Base-by-base conservation (phyloP, 2,888 invertebrate genomes). In the Schizotus pectinicornis region DNA sequence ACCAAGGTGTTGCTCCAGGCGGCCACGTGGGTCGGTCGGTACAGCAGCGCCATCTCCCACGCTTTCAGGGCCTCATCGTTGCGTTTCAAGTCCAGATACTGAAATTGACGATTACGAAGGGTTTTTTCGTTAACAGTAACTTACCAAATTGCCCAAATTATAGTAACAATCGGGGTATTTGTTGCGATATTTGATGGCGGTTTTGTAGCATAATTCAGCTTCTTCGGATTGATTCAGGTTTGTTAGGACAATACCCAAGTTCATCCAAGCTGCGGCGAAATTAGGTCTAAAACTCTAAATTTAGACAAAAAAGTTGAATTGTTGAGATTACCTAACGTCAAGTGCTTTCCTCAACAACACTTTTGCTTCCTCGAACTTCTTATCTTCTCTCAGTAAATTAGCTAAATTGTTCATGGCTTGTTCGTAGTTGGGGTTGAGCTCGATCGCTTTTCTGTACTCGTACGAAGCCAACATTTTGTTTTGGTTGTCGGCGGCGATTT, bases 221-320 rank as follows among this genome's bases (percentile, higher is more conserved):
- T 91, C 88, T 1, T 83, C 77, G 61, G 85, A 85, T 59, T 89
- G 85, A 65, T 88, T 86, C 46, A 88, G 81, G 35, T 88, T 86
- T 0, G 94, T 89, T 63, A 95, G 84, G 31, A 96, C 92, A 67
- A 98, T 97, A 9, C 97, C 98, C 49, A 98, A 83, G 81, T 98
- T 98, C 97, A 98, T 98, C 97, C 97, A 98, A 0, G 97, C 98
- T 0, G 95, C 91, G 1, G 97, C 91, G 81, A 97, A 98, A 75
- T 92, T 90, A 32, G 89, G 83, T 70, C 93, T 92, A 75, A 56
- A 74, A 72, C 31, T 34, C 37, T 8, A 34, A 13, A 48, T 49
- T 38, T 47, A 14, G 13, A 51, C 41, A 12, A 75, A 39, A 35
- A 35, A 9, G 3, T 35, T 35, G 35, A 3, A n/a, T n/a, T 35